These are phyloP conservation scores for Linnaemya vulpina DNA, from an alignment of 2,888 invertebrate genomes.

Conservation along the genomic window DNA sequence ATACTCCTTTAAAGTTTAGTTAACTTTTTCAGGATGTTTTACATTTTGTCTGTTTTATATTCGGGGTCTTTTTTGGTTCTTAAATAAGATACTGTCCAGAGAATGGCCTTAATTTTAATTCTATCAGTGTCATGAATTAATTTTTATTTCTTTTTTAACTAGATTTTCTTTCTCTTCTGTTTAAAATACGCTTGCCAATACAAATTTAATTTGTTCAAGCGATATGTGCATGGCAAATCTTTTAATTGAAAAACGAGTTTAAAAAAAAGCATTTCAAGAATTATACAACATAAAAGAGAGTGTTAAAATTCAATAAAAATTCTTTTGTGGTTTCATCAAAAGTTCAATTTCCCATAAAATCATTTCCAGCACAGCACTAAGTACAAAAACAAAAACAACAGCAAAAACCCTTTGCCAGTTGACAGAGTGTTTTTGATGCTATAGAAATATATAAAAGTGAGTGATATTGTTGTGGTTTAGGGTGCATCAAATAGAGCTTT, in stretches of 20 bases:
- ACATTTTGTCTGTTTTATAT: no score
- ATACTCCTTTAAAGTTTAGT: no score
- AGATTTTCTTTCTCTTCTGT: conserved; percentile 3
- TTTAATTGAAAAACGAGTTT: conserved; percentile 4
- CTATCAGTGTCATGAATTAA: not conserved
- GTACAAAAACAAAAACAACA: conserved; percentile 14
- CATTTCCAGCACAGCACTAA: conserved; percentile 38
- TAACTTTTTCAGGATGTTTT: no score
- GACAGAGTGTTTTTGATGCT: not conserved
- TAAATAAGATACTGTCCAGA: no score
- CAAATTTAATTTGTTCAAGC: not conserved
- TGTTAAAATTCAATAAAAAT: conserved; percentile 64
- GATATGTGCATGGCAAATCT: not conserved
- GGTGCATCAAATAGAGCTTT: not conserved
- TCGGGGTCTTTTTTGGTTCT: no score
- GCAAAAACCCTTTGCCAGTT: conserved; percentile 25
- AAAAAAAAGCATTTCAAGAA: conserved; percentile 11
- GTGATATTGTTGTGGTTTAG: not conserved
- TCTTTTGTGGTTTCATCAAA: conserved; percentile 65
- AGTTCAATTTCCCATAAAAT: conserved; percentile 68
- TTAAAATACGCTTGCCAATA: not conserved
- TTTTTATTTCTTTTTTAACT: not conserved
- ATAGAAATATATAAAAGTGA: not conserved
- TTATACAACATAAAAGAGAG: conserved; percentile 26
- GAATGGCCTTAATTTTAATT: not conserved